Evolutionary conservation across 1,140 invertebrate species (phyloP).

Genomic region (Frieseomelitta varia): DNA sequence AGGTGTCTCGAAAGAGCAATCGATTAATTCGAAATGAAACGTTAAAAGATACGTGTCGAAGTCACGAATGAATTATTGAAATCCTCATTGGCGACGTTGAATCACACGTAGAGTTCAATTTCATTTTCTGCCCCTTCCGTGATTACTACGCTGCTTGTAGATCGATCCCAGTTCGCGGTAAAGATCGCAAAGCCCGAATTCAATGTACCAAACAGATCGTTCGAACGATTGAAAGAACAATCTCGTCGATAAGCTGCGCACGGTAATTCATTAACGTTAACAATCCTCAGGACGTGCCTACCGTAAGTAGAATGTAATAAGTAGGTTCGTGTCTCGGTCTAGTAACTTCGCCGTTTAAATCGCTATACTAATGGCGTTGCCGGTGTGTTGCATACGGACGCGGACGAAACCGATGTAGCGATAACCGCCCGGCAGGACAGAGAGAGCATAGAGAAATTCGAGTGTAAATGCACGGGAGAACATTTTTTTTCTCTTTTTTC

Average conservation of each 20-base stretch:
- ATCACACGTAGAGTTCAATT: background rate
- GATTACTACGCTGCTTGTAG: too few relatives aligned
- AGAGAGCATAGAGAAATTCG: background rate
- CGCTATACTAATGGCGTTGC: background rate
- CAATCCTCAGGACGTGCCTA: background rate
- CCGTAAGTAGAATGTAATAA: background rate
- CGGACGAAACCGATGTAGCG: conserved; percentile 14
- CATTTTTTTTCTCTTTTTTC: background rate
- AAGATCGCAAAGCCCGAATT: too few relatives aligned
- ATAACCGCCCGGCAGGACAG: too few relatives aligned
- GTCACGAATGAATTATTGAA: too few relatives aligned
- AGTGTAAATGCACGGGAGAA: conserved; percentile 4
- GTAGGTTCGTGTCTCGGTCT: background rate
- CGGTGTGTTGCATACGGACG: background rate
- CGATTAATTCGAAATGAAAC: too few relatives aligned
- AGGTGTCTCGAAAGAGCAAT: too few relatives aligned
- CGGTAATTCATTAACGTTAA: background rate
- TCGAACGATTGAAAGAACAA: background rate
- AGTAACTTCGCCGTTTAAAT: background rate
- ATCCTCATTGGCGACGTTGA: too few relatives aligned
- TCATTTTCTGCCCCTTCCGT: background rate
- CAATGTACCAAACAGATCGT: too few relatives aligned
- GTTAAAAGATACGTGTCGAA: too few relatives aligned
- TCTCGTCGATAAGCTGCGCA: background rate
- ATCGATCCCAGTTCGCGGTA: too few relatives aligned